phyloP scores from a whole-genome alignment of 1,140 invertebrate species.

The Rhagoletis pomonella region DNA sequence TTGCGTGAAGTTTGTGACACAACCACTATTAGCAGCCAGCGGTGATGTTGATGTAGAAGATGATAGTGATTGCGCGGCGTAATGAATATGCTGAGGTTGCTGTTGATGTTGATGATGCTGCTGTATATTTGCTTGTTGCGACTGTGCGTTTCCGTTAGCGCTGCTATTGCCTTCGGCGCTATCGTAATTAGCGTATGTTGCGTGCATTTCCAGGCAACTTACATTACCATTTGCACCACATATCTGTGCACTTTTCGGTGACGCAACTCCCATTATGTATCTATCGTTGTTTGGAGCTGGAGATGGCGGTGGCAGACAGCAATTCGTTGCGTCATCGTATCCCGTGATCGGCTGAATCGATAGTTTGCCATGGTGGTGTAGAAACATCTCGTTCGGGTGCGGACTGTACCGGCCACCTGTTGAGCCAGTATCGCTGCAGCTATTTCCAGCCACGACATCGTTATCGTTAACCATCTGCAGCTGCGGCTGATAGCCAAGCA shows the following conservation, averaged over 20 bases:
- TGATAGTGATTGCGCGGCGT: neutral
- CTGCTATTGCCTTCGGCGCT: neutral
- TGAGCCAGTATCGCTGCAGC: neutral
- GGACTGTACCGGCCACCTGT: slow-evolving; percentile 63
- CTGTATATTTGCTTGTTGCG: slow-evolving; percentile 55
- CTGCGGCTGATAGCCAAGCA: slow-evolving; percentile 28
- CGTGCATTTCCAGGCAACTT: neutral
- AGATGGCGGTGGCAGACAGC: slow-evolving; percentile 68
- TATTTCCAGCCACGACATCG: neutral
- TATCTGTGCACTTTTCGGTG: neutral
- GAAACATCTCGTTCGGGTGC: slow-evolving; percentile 64
- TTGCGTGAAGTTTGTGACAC: slow-evolving; percentile 39
- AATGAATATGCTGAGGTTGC: slow-evolving; percentile 11
- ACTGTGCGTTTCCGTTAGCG: slow-evolving; percentile 15
- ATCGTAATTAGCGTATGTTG: slow-evolving; percentile 16
- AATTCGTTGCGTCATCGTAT: slow-evolving; percentile 64
- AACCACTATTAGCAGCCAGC: neutral
- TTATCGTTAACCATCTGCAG: neutral
- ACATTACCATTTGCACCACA: neutral
- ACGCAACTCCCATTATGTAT: slow-evolving; percentile 56
- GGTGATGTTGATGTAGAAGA: slow-evolving; percentile 15
- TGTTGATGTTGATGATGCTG: slow-evolving; percentile 5
- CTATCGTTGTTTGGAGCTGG: slow-evolving; percentile 70
- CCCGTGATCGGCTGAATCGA: slow-evolving; percentile 64
- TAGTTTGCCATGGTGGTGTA: slow-evolving; percentile 60